Base-by-base conservation (phyloP, 2,797 vertebrate genomes). In the Lithobates pipiens region DNA sequence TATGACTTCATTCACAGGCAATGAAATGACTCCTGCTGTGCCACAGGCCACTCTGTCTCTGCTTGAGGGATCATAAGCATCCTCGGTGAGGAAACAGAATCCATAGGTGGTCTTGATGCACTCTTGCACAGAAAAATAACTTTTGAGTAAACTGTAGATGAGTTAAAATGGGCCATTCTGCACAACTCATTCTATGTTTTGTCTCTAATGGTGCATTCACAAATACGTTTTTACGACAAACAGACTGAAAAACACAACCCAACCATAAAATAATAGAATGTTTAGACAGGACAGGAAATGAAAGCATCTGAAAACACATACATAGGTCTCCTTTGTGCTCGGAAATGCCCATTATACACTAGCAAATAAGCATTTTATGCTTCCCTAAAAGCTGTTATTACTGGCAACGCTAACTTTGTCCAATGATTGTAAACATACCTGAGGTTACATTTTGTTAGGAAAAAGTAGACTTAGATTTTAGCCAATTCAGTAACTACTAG, bases 1-100 rank as follows among this genome's bases (percentile, higher is more conserved):
- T 86, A 86, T 86, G 61, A 83, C 79, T 84, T 87, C 7, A 50
- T 68, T 76, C 44, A 67, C 77, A 85, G 82, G 81, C 5, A 34
- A 88, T 85, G 77, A 83, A 84, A 77, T 46, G 89, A 83, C 76
- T 78, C 82, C 83, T 87, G 86, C 87, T 72, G 82, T 42, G 77
- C 71, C 82, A 81, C 88, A 69, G 80, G 50, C 46, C 2, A 44
- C 83, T 82, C 88, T 88, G 77, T 74, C 78, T 90, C 83, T 76
- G 89, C 86, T 83, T 91, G 89, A 93, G 83, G 86, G 84, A 91
- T 88, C 88, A 77, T 36, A 88, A 90, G 75, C 80, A 88, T 91
- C 88, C 88, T 79, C 83, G 77, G 82, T 88, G 89, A 90, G 83
- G 88, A 88, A 88, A 90, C 88, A 0, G 11, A 90, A 92, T 91